Evolutionary conservation across 1,140 invertebrate species (phyloP), one percentile per base, ranked within the genome.

Genomic region (Eurytemora carolleeae): DNA sequence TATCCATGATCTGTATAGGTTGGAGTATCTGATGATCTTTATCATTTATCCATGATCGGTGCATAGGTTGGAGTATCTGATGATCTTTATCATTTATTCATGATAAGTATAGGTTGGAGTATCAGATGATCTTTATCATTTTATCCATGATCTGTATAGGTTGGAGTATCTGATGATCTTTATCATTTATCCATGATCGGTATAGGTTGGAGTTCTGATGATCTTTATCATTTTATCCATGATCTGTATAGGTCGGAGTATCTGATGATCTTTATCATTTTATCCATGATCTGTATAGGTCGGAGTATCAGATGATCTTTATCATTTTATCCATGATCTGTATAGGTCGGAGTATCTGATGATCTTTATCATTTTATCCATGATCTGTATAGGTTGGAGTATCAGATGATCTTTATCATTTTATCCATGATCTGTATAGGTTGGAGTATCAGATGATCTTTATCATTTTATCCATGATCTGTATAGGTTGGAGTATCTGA

Each of bases 381-480:
- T n/a, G 44, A 15, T 52, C n/a, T 52, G 75, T 77, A 57, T 72
- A 97, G 91, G 93, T 98, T 23, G 87, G 94, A 0, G 91, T 98
- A 1, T 93, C 88, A 68, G 88, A 89, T 71, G 78, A 84, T 65
- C 76, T 98, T 21, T 98, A 97, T 75, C 84, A 80, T 64, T 98
- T 94, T 71, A 89, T 98, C 65, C 93, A 98, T 71, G 82, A 93
- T 67, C 74, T 98, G 68, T 98, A n/a, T n/a, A n/a, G 95, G 95
- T 78, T 98, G 19, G 82, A 94, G 71, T 95, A 93, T 75, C 92
- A 94, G 24, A 94, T 94, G 0, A 96, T 98, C 68, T 64, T 53
- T 63, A 19, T 61, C 15, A 57, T 63, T 44, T 12, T 44, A 44
- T 44, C 31, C 31, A n/a, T n/a, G 31, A 68, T 68, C 68, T 67